These are phyloP conservation scores for Stegana nigrithorax DNA, from an alignment of 2,888 invertebrate genomes.

Conservation along the genomic window DNA sequence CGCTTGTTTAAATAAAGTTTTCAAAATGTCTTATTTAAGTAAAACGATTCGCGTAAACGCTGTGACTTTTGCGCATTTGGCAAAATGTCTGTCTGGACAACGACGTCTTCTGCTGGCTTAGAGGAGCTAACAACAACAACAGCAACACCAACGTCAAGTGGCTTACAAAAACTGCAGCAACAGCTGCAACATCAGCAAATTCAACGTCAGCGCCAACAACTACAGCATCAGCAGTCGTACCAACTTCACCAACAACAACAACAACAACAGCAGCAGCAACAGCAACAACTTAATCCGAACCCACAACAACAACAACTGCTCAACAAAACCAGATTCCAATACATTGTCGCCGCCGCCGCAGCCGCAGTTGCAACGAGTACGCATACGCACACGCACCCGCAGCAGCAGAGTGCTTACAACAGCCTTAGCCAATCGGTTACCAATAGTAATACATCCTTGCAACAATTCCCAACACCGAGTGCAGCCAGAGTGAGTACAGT, in stretches of 20 bases:
- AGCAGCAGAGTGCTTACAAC: neutral
- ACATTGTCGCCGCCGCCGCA: conserved; percentile 53
- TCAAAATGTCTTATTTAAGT: conserved; percentile 33
- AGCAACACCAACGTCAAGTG: conserved; percentile 18
- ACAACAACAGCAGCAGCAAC: conserved; percentile 25
- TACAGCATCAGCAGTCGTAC: conserved; percentile 24
- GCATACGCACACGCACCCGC: neutral
- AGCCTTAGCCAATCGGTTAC: conserved; percentile 35
- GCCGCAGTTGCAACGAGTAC: conserved; percentile 35
- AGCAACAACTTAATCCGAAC: neutral
- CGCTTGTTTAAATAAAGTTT: too few species aligned
- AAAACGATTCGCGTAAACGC: conserved; percentile 26
- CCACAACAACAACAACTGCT: conserved; percentile 35
- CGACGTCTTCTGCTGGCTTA: conserved; percentile 74
- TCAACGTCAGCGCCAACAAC: conserved; percentile 26
- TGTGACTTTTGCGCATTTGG: conserved; percentile 8
- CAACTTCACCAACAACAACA: conserved; percentile 24
- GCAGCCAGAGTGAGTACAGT: conserved; percentile 32
- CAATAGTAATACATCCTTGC: conserved; percentile 42
- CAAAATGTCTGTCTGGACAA: conserved; percentile 78
- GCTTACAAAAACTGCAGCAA: conserved; percentile 21
- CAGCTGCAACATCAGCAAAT: conserved; percentile 22
- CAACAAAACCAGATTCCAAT: too few species aligned
- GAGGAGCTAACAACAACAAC: conserved; percentile 41
- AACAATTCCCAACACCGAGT: conserved; percentile 40